Percentiles rank a stretch among this genome's conserved stretches.
Evolutionary conservation across 2,888 invertebrate species (phyloP).

Genomic region (Thereva nobilitata): DNA sequence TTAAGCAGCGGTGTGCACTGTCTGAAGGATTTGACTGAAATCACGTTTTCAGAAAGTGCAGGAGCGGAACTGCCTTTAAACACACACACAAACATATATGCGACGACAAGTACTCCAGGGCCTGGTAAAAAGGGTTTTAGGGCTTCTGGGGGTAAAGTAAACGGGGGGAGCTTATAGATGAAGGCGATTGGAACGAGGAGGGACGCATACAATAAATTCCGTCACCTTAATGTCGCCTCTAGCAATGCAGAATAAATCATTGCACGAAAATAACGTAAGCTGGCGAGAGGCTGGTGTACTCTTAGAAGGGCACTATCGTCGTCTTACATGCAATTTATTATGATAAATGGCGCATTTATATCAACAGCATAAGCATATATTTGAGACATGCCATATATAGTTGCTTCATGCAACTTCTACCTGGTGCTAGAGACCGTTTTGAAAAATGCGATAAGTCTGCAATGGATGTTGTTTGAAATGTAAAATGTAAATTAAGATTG

Average conservation of each 20-base stretch:
- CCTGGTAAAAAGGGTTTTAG: no score
- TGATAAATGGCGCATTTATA: conserved; percentile 33
- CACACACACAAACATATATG: neutral
- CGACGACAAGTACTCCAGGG: no score
- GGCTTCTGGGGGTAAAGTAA: no score
- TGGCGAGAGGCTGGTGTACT: neutral
- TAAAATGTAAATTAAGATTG: no score
- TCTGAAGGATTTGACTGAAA: conserved; percentile 2
- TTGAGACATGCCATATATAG: no score
- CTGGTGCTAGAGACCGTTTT: no score
- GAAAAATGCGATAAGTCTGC: no score
- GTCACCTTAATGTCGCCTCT: conserved; percentile 33
- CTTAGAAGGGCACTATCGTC: conserved; percentile 3
- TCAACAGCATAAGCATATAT: neutral
- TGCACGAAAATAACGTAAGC: conserved; percentile 26
- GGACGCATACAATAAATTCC: conserved; percentile 32
- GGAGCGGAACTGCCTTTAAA: neutral
- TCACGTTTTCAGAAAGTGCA: neutral
- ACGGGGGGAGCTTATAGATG: neutral
- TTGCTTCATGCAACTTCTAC: no score
- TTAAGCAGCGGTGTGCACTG: no score
- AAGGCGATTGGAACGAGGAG: neutral
- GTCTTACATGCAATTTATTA: conserved; percentile 38
- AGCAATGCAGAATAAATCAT: conserved; percentile 32
- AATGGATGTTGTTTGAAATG: no score